Evolutionary conservation across 2,113 vertebrate species (phyloP), one percentile per base, ranked within the genome.

Genomic region (Polypterus bichir): DNA sequence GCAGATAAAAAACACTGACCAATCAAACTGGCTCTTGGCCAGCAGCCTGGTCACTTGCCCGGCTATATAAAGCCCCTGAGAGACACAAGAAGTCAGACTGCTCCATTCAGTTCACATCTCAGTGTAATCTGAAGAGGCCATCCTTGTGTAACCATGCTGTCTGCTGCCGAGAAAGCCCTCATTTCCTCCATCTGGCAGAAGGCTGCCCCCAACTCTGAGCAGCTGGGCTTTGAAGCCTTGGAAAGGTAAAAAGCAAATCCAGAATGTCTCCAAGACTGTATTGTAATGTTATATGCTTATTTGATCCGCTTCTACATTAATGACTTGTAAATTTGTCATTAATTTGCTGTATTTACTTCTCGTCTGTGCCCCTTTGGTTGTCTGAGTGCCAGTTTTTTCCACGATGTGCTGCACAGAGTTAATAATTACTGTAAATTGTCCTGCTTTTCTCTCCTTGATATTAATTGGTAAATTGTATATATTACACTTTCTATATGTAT

Each of bases 111-210:
- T 55, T 27, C 54, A 4, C 5, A 44, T 45, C 27, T 5, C 10
- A 56, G 6, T 6, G 11, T 6, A 56, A 27, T 27, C 56, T 44
- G 47, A 47, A 48, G 9, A 49, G 5, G 27, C 27, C 27, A 47
- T 44, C 59, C 10, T 10, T 45, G 4, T 47, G 4, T 44, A 57
- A 8, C 5, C 47, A 60, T 60, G 59, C 9, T 10, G 47, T 49
- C 59, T 3, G 11, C 47, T n/a, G 6, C 6, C 47, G 59, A 60
- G 47, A 60, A 60, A 48, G 46, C 47, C 27, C 59, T 60, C 47
- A n/a, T 60, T 48, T 6, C n/a, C 47, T 49, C 47, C 59, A 49
- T 48, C 59, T 48, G 46, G 47, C 7, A 60, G 48, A 60, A 49
- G 47, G 11, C 3, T 7, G 9, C 2, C 3, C 46, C 46, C 27